phyloP scores from a whole-genome alignment of 2,113 vertebrate genomes.

The Etheostoma spectabile region DNA sequence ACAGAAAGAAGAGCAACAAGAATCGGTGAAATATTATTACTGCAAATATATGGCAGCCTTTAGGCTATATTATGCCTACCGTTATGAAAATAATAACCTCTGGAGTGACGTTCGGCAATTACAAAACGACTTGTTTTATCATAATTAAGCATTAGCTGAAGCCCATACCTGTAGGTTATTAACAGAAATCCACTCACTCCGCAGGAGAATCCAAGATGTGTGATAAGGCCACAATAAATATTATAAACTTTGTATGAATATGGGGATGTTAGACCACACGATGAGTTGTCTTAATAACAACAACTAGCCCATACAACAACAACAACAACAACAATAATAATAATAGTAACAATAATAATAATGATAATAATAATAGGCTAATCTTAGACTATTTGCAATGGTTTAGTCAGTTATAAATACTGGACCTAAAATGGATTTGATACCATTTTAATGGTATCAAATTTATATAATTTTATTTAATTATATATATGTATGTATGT shows the following conservation, averaged over 20 bases:
- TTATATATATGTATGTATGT: neutral
- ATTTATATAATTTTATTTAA: no score
- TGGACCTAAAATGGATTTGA: neutral
- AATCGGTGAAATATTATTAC: conserved; percentile 3
- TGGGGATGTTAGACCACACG: neutral
- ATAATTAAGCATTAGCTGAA: neutral
- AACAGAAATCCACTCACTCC: neutral
- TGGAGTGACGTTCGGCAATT: neutral
- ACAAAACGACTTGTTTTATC: neutral
- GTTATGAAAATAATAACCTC: neutral
- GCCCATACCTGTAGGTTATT: neutral
- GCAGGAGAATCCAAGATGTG: neutral
- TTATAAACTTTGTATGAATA: neutral
- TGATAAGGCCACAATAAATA: neutral
- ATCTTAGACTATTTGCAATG: neutral
- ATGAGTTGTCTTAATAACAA: neutral
- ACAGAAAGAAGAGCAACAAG: conserved; percentile 57
- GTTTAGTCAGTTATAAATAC: neutral
- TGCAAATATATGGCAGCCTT: neutral
- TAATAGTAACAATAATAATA: neutral
- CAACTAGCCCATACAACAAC: neutral
- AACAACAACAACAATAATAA: neutral
- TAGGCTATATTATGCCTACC: neutral
- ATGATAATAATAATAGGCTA: neutral
- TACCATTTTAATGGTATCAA: neutral